Percentiles rank a stretch among this genome's conserved stretches.
Conservation (phyloP, 2,888 invertebrate genomes). For the Tridacna crocea region DNA sequence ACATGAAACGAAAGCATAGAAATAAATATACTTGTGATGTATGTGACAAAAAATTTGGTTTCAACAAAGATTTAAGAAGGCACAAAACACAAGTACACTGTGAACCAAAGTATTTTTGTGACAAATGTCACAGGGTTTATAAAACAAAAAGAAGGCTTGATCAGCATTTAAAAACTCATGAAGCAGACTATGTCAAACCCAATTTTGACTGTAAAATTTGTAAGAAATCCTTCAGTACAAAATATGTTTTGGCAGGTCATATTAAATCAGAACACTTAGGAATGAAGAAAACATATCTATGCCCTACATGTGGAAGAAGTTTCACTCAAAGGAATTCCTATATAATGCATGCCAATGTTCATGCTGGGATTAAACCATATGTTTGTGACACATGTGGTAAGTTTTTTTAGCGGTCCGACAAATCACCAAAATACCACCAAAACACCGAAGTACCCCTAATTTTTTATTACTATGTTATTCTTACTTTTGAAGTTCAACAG, state of each 20-base stretch:
- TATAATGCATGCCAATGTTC: slow-evolving; percentile 76
- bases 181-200: slow-evolving; percentile 71
- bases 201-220: slow-evolving; percentile 74
- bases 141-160: slow-evolving; percentile 68
- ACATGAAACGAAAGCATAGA: slow-evolving; percentile 69
- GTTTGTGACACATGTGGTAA: slow-evolving; percentile 77
- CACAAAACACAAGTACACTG: slow-evolving; percentile 68
- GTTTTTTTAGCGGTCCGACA: slow-evolving; percentile 7
- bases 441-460: too few species aligned
- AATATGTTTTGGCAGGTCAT: slow-evolving; percentile 73
- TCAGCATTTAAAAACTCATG: slow-evolving; percentile 71
- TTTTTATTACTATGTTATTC: too few species aligned
- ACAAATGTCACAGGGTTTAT: slow-evolving; percentile 75
- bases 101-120: slow-evolving; percentile 69
- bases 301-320: slow-evolving; percentile 76
- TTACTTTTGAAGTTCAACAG: too few species aligned
- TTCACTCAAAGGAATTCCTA: slow-evolving; percentile 76
- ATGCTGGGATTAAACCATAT: slow-evolving; percentile 76
- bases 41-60: slow-evolving; percentile 73
- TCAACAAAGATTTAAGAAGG: slow-evolving; percentile 70
- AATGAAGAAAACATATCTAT: slow-evolving; percentile 71
- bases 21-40: slow-evolving; percentile 68
- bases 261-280: slow-evolving; percentile 76
- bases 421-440: background rate
- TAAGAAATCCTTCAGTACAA: slow-evolving; percentile 74